Conservation (phyloP, 2,113 vertebrate genomes). For the Burhinus bistriatus region DNA sequence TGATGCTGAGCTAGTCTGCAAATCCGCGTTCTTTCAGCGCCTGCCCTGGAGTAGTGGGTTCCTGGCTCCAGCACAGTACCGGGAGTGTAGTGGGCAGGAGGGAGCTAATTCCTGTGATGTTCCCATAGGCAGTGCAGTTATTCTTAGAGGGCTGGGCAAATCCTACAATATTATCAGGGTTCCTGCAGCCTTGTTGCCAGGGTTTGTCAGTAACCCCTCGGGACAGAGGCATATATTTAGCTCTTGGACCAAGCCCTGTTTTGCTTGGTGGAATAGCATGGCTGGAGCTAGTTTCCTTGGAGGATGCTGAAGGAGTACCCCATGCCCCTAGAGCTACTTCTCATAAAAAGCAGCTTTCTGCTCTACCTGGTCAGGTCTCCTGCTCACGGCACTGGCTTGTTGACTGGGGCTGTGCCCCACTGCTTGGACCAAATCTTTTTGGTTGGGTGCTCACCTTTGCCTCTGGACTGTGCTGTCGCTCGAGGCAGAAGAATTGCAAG, state of each 20-base stretch:
- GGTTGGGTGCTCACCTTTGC: background rate
- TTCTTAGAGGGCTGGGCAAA: background rate
- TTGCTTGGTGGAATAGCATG: background rate
- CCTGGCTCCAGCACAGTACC: background rate
- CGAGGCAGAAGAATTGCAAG: background rate
- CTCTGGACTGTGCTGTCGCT: background rate
- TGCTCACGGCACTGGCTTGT: rapidly evolving
- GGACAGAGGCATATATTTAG: background rate
- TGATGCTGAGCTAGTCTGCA: background rate
- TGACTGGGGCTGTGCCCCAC: background rate
- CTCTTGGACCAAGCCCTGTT: background rate
- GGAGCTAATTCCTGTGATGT: background rate
- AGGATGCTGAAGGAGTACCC: background rate
- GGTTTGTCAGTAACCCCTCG: background rate
- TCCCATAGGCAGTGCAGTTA: background rate
- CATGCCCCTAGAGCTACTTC: rapidly evolving
- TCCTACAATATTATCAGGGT: background rate
- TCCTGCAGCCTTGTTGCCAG: background rate
- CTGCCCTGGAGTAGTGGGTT: background rate
- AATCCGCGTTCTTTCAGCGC: background rate
- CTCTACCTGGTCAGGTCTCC: background rate
- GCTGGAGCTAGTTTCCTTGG: background rate
- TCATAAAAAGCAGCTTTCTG: background rate
- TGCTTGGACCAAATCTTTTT: background rate
- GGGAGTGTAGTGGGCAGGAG: background rate